Evolutionary conservation across 1,140 invertebrate species (phyloP).

Genomic region (Meloidogyne floridensis): DNA sequence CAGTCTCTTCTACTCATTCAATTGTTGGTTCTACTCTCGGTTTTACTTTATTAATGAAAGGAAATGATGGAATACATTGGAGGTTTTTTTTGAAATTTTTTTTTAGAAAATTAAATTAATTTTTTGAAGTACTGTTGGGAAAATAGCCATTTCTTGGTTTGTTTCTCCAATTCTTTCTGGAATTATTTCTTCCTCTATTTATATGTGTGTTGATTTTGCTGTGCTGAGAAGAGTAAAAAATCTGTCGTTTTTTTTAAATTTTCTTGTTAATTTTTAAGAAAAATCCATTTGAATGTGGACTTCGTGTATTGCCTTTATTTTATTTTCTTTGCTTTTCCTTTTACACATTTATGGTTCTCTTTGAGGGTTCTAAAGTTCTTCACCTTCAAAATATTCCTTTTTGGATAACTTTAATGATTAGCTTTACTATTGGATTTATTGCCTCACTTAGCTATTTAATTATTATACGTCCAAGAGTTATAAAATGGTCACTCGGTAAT

Average conservation of each 20-base stretch:
- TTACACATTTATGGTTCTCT: slow-evolving; percentile 85
- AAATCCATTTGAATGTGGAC: slow-evolving; percentile 79
- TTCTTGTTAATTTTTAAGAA: slow-evolving; percentile 63
- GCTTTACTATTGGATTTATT: slow-evolving; percentile 74
- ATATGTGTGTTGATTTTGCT: slow-evolving; percentile 77
- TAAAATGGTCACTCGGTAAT: neutral
- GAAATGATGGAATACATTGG: slow-evolving; percentile 82
- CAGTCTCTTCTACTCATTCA: slow-evolving; percentile 88
- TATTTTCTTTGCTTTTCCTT: slow-evolving; percentile 88
- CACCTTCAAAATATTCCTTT: slow-evolving; percentile 82
- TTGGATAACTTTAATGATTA: slow-evolving; percentile 78
- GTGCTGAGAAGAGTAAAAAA: slow-evolving; percentile 75
- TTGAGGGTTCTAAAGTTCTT: slow-evolving; percentile 86
- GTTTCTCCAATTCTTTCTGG: slow-evolving; percentile 89
- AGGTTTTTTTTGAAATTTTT: slow-evolving; percentile 78
- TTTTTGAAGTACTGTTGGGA: slow-evolving; percentile 66
- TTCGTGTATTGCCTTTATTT: slow-evolving; percentile 82
- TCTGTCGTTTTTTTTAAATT: neutral
- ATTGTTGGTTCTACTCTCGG: slow-evolving; percentile 94
- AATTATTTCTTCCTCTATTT: slow-evolving; percentile 80
- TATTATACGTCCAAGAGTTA: slow-evolving; percentile 64
- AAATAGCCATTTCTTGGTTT: slow-evolving; percentile 85
- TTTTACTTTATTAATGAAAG: slow-evolving; percentile 85
- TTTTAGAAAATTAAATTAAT: slow-evolving; percentile 50
- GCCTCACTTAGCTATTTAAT: slow-evolving; percentile 76